Evolutionary conservation across 2,888 invertebrate genomes (phyloP).

Genomic region (Pardosa pseudoannulata): DNA sequence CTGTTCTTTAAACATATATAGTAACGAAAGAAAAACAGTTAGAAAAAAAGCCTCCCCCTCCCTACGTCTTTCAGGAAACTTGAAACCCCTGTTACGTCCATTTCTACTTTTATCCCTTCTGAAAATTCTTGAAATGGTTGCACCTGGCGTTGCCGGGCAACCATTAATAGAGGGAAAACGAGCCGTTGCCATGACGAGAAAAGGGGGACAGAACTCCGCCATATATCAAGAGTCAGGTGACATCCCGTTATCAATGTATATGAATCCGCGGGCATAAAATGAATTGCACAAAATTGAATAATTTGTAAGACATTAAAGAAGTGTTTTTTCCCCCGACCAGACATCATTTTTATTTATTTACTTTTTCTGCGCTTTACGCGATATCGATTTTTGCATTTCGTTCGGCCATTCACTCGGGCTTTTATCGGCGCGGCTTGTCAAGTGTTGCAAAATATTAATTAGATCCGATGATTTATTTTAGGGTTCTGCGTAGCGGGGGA

Average conservation of each 20-base stretch:
- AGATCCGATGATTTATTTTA: not conserved
- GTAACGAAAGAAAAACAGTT: constrained; percentile 6
- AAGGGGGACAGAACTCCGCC: constrained; percentile 57
- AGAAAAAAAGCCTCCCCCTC: no score
- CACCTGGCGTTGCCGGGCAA: constrained; percentile 55
- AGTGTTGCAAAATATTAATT: constrained; percentile 60
- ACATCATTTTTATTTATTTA: no score
- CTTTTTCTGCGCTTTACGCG: constrained; percentile 32
- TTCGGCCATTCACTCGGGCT: constrained; percentile 36
- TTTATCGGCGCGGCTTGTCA: constrained; percentile 65
- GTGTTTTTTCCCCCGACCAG: constrained; percentile 19
- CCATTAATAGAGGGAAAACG: constrained; percentile 68
- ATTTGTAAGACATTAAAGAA: constrained; percentile 65
- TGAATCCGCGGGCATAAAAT: constrained; percentile 55
- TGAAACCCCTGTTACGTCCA: constrained; percentile 54
- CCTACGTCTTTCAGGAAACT: no score
- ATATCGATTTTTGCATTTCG: constrained; percentile 60
- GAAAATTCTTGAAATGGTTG: constrained; percentile 65
- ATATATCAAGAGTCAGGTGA: constrained; percentile 66
- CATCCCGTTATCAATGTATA: constrained; percentile 67
- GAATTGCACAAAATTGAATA: constrained; percentile 70
- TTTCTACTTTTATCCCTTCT: constrained; percentile 40
- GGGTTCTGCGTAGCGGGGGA: no score
- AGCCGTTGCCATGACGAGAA: constrained; percentile 47
- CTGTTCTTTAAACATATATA: constrained; percentile 1